Base-by-base conservation (phyloP, 2,113 vertebrate genomes). In the Entomyzon cyanotis region DNA sequence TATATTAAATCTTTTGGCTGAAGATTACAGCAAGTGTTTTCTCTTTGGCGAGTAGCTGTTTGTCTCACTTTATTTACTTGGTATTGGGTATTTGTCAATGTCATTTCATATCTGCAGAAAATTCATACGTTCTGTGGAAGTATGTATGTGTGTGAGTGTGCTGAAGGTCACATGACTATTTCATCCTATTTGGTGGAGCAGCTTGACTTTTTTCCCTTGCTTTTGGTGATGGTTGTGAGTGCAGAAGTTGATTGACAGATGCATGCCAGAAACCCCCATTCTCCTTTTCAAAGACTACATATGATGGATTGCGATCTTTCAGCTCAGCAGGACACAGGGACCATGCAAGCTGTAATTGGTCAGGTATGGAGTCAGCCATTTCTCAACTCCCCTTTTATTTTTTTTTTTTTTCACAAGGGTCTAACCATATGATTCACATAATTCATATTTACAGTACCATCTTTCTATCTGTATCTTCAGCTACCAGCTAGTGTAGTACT, bases 311-410 rank as follows among this genome's bases (percentile, higher is more conserved):
- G 97, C 96, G 96, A 98, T 98, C 98, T 98, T 97, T 97, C 98
- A 97, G 98, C 98, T 96, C 98, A 98, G 98, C 98, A 98, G 98
- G 98, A 98, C 97, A 98, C 98, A 91, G 98, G 98, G 97, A 98
- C 98, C 98, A 98, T 98, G 98, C 98, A 98, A 98, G 98, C 98
- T 98, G 98, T 98, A 98, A 98, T 98, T 98, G 98, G 98, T 98
- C 98, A 98, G 98, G 98, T 98, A 98, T 98, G 97, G 98, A 98
- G 98, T 98, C 98, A 98, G 98, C 98, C 98, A 98, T 98, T 98
- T 98, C 98, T 98, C 98, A 98, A 98, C 97, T 98, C 97, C 97
- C 97, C 96, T 97, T 97, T 98, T 97, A 96, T 97, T 96, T 95
- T 80, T 95, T 94, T 95, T n/a, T n/a, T 97, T 97, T 96, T 93